Conservation (phyloP, 2,888 invertebrate genomes). For the Synergus umbraculus region DNA sequence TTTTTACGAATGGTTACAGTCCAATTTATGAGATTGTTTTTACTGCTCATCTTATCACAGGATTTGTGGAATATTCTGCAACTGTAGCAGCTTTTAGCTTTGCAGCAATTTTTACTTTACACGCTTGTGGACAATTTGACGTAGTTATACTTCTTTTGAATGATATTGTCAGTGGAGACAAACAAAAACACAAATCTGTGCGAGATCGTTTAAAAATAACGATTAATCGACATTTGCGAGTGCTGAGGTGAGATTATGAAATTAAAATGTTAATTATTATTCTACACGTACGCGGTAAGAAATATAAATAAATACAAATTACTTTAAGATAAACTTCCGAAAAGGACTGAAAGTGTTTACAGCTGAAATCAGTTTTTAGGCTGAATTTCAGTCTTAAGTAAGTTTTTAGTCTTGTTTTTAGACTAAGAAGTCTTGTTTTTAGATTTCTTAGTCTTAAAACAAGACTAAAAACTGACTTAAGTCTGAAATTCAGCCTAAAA, state of each 20-base stretch:
- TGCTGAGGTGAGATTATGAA: slow-evolving; percentile 41
- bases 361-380: too few relatives aligned
- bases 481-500: too few relatives aligned
- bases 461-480: too few relatives aligned
- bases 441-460: too few relatives aligned
- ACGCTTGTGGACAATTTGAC: slow-evolving; percentile 45
- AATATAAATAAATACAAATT: neutral
- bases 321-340: too few relatives aligned
- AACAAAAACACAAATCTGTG: neutral
- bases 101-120: slow-evolving; percentile 45
- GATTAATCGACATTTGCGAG: slow-evolving; percentile 41
- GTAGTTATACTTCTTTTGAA: slow-evolving; percentile 45
- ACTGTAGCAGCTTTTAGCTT: slow-evolving; percentile 48
- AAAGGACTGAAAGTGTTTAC: too few relatives aligned
- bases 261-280: too few relatives aligned
- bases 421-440: too few relatives aligned
- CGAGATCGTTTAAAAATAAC: slow-evolving; percentile 42
- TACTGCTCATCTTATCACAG: slow-evolving; percentile 34
- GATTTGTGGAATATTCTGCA: slow-evolving; percentile 45
- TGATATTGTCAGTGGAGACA: slow-evolving; percentile 40
- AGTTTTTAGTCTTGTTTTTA: too few relatives aligned
- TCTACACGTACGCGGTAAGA: too few relatives aligned
- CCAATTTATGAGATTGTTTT: slow-evolving; percentile 48
- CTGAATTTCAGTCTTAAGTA: too few relatives aligned
- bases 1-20: slow-evolving; percentile 40